Evolutionary conservation across 2,113 vertebrate species (phyloP).

Genomic region (Mus musculus): GRCm39 chr12:67024501-67025000

Average conservation of each 20-base stretch:
- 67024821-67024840: background rate
- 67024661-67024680: background rate
- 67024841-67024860: background rate
- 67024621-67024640: background rate
- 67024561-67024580: background rate
- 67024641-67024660: background rate
- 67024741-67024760: background rate
- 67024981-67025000: constrained; percentile 56
- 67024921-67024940: constrained; percentile 25
- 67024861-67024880: background rate
- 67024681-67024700: background rate
- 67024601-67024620: background rate
- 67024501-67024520: background rate
- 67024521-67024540: background rate
- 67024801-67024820: background rate
- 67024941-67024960: constrained; percentile 4
- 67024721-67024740: background rate
- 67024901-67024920: background rate
- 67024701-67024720: background rate
- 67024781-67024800: background rate
- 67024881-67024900: background rate
- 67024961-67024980: background rate
- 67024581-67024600: background rate
- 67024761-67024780: background rate
- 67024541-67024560: background rate